Base-by-base conservation (phyloP, 1,140 invertebrate species). In the Aphelenchoides fujianensis region DNA sequence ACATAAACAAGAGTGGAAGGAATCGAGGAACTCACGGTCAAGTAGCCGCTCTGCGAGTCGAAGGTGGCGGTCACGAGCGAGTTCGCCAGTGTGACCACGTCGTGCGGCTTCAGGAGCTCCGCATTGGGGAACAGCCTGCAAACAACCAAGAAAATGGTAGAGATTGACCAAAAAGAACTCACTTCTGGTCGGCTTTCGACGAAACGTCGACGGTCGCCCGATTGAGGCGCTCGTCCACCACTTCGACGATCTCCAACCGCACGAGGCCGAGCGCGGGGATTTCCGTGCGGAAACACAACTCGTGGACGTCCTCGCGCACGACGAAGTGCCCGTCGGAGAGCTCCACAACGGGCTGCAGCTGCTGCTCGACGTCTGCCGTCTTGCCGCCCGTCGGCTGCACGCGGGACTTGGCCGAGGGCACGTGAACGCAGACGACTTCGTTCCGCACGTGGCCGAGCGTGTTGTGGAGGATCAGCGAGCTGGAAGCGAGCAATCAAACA, bases 381-480 rank as follows among this genome's bases (percentile, higher is more conserved):
- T 87, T 72, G 88, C 90, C 2, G 86, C 85, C 16, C 90, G 88
- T 52, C 78, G 88, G 53, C 92, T 82, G 84, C 41, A n/a, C n/a
- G n/a, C 88, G 85, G 31, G 92, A 86, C 75, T 88, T 86, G 0
- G 89, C 87, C 2, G 88, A 88, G 1, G 89, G 89, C 1, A 91
- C 88, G 53, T 88, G 85, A 19, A 92, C 82, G 54, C 86, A 89
- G 27, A 90, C 88, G 28, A 92, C 85, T 85, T 91, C 89, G 19
- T 85, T 86, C 73, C 91, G 85, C 36, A 83, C 82, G 68, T 89
- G 88, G 3, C 88, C 88, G 34, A 91, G 81, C 0, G 91, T 89
- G 86, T 92, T 92, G 79, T 89, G 91, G 27, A 92, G 85, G n/a
- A 91, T 86, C 41, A 92, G 85, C 78, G n/a, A n/a, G 87, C 87